Evolutionary conservation across 2,113 vertebrate genomes (phyloP), one percentile per base, ranked within the genome.

Genomic region (Maccullochella peelii): DNA sequence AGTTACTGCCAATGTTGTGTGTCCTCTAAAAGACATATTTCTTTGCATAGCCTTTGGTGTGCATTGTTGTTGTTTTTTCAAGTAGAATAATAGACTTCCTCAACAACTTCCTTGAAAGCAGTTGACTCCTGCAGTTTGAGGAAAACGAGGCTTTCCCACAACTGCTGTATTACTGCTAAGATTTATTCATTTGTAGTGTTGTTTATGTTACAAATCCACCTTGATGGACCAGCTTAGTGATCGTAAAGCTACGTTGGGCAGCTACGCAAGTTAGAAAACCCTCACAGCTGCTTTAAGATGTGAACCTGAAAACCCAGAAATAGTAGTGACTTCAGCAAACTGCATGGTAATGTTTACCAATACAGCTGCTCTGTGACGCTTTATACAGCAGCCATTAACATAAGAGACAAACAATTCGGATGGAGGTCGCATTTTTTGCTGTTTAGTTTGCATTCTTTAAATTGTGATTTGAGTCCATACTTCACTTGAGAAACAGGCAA

Each of bases 81-180:
- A 40, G 33, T 9, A 40, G 9, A 72, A 72, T 58, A 59, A 72
- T 25, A 65, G 42, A 47, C 68, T 69, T 87, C 67, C 80, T 71
- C 20, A 47, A 80, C 49, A 25, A 59, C 72, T 80, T 72, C 67
- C 52, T 50, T 20, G 7, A 68, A 73, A 73, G 59, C 67, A 23
- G 4, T 33, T 6, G 10, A 61, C 40, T 44, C 12, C 3, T 27
- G 36, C 70, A 54, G 52, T 59, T 59, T 62, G 40, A 63, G 40
- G 47, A 54, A 30, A 44, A 20, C 0, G 44, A 14, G 47, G n/a
- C 62, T 40, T 63, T 82, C 54, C 36, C 14, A 36, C 3, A 5
- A 3, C 47, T 18, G 18, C 38, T 52, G 44, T 23, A 30, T n/a
- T 4, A 23, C 58, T 14, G 25, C 69, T 63, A 18, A 38, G 18